Evolutionary conservation across 2,888 invertebrate species (phyloP).

Genomic region (Epinotia bilunana): DNA sequence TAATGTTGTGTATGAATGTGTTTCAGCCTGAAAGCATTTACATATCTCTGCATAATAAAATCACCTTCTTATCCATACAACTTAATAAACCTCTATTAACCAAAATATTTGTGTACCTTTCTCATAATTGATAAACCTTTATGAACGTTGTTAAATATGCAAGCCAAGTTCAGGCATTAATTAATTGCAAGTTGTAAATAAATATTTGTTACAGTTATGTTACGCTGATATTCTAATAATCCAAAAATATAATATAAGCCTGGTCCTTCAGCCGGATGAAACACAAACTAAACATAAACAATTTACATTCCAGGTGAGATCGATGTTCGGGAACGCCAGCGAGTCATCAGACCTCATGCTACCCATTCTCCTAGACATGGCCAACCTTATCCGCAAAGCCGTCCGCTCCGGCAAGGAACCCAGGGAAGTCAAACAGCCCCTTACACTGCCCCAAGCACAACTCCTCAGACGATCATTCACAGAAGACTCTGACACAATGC

Average conservation of each 20-base stretch:
- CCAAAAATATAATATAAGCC: background rate
- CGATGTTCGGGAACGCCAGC: constrained; percentile 84
- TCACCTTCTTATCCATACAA: no score
- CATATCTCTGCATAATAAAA: no score
- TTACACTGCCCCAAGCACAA: constrained; percentile 62
- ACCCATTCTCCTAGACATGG: constrained; percentile 87
- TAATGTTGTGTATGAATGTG: no score
- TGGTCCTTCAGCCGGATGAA: background rate
- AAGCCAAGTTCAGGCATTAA: background rate
- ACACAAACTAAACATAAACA: background rate
- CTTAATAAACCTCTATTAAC: no score
- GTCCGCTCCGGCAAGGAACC: constrained; percentile 72
- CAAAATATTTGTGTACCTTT: no score
- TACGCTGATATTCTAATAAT: no score
- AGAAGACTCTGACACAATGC: constrained; percentile 60
- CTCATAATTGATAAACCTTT: no score
- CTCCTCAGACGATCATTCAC: constrained; percentile 72
- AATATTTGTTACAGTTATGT: no score
- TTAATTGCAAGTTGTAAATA: background rate
- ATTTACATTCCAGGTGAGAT: constrained; percentile 79
- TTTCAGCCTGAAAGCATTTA: no score
- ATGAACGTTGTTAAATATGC: no score
- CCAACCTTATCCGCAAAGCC: constrained; percentile 84
- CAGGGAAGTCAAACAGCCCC: constrained; percentile 63
- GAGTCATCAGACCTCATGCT: constrained; percentile 83